These are phyloP conservation scores for Sarcoramphus papa DNA, from an alignment of 2,797 vertebrate genomes.

Conservation along the genomic window DNA sequence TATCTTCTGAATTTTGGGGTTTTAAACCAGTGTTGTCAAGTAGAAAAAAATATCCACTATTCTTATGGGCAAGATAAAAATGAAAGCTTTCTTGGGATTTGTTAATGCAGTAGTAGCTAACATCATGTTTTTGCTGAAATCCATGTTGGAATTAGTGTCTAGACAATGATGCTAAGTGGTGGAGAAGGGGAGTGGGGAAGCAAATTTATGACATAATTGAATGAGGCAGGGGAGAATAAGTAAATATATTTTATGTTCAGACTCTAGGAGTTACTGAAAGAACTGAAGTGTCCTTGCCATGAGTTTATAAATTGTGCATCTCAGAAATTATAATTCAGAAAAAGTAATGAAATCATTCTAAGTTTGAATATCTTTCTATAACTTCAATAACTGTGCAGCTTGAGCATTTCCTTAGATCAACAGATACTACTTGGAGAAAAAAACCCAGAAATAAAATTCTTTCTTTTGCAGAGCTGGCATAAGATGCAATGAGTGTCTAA, in stretches of 20 bases:
- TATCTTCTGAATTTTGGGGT: neutral
- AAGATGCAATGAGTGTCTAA: neutral
- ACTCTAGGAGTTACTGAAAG: neutral
- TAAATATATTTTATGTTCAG: neutral
- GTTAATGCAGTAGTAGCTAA: neutral
- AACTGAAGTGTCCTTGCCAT: neutral
- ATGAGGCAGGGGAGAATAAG: neutral
- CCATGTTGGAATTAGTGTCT: neutral
- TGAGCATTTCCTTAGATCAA: neutral
- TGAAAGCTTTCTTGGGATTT: neutral
- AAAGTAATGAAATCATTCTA: neutral
- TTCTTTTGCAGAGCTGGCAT: neutral
- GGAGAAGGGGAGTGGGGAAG: neutral
- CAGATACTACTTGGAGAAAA: neutral
- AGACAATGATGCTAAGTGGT: neutral
- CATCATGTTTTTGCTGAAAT: neutral
- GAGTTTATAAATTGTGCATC: neutral
- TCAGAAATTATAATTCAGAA: neutral
- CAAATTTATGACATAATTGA: neutral
- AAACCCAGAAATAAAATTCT: neutral
- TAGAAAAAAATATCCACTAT: neutral
- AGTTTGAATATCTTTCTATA: neutral
- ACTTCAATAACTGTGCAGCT: neutral
- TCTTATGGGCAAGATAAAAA: neutral
- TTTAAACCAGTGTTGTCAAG: neutral